Percentiles rank a stretch among this genome's conserved stretches.
Conservation (phyloP, 2,113 vertebrate species). For the Stigmatopora argus region DNA sequence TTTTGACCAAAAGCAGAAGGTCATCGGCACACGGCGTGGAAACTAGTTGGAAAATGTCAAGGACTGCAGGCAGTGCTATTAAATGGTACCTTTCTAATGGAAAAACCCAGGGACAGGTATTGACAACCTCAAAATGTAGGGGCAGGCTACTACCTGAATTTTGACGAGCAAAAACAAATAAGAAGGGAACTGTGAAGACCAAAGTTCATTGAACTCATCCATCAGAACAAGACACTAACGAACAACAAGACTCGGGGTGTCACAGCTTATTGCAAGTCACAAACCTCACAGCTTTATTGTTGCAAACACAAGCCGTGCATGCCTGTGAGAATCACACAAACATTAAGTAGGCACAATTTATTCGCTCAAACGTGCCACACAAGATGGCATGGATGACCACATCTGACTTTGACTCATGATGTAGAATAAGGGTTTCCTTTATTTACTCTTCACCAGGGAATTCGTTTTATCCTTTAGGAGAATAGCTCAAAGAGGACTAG, state of each 20-base stretch:
- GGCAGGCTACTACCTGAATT: not conserved
- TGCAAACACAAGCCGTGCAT: too few relatives aligned
- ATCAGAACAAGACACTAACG: not conserved
- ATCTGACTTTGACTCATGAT: not conserved
- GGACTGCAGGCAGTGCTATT: constrained; percentile 9
- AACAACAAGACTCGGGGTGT: not conserved
- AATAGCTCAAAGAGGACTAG: not conserved
- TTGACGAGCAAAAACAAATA: not conserved
- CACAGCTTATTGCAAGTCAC: too few relatives aligned
- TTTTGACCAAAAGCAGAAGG: constrained; percentile 26
- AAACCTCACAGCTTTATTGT: too few relatives aligned
- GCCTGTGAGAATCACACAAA: too few relatives aligned
- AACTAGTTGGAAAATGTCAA: constrained; percentile 50
- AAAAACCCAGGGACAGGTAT: not conserved
- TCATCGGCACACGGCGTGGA: constrained; percentile 28
- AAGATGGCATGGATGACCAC: not conserved
- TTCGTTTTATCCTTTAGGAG: too few relatives aligned
- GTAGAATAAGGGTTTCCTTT: not conserved
- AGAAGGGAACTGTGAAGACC: not conserved
- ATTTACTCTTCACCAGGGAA: too few relatives aligned
- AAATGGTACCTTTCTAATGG: constrained; percentile 21
- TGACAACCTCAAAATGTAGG: not conserved
- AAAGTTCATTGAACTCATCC: not conserved
- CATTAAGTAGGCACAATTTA: not conserved
- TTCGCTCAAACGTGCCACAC: not conserved